phyloP scores from a whole-genome alignment of 2,113 vertebrate genomes.

The Menura novaehollandiae region DNA sequence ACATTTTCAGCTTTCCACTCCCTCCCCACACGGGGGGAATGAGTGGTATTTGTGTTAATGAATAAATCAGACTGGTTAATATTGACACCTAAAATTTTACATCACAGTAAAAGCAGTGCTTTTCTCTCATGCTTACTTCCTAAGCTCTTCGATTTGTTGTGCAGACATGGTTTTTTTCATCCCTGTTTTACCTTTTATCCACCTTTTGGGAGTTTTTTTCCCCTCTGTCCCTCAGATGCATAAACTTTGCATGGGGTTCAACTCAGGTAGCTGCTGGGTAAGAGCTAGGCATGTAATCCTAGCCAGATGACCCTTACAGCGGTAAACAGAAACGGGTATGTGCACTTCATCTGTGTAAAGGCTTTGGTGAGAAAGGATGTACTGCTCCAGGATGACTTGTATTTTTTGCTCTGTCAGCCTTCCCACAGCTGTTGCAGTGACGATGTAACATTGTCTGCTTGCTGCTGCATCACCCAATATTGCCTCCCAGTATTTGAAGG shows the following conservation, averaged over 20 bases:
- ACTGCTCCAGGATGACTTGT: neutral
- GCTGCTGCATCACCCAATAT: neutral
- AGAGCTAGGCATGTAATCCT: neutral
- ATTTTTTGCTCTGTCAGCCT: neutral
- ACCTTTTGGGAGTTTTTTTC: neutral
- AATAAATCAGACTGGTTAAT: neutral
- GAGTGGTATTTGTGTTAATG: neutral
- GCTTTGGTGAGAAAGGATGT: neutral
- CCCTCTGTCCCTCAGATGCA: neutral
- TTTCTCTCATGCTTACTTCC: neutral
- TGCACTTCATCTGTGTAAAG: neutral
- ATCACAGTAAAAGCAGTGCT: neutral
- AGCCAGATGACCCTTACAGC: neutral
- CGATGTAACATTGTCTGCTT: neutral
- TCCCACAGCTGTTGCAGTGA: neutral
- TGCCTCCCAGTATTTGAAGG: neutral
- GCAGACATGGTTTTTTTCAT: neutral
- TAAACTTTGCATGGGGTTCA: neutral
- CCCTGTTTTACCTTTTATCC: neutral
- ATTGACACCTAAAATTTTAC: neutral
- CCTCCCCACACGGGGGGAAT: neutral
- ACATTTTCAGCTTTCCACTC: neutral
- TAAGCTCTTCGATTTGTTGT: neutral
- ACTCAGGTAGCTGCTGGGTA: neutral
- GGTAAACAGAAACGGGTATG: neutral